A percentile compares a stretch with the other conserved stretches of the same genome.
Evolutionary conservation across 2,888 invertebrate genomes (phyloP).

Genomic region (Callimorpha dominula): DNA sequence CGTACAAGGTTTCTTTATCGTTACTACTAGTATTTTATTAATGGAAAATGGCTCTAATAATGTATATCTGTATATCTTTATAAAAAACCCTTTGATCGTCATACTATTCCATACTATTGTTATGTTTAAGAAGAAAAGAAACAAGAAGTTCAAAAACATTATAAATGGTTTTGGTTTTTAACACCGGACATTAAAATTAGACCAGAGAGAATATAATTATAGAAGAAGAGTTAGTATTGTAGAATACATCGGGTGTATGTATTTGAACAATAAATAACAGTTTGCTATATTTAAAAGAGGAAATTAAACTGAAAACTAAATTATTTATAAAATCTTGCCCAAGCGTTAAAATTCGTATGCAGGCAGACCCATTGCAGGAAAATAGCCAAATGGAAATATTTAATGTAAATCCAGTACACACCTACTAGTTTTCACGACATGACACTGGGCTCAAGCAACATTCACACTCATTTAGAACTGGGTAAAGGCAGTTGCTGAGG

Average conservation of each 20-base stretch:
- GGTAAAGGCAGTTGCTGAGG: neutral
- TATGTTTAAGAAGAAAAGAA: neutral
- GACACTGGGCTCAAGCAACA: neutral
- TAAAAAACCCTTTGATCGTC: neutral
- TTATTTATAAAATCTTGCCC: slow-evolving; percentile 5
- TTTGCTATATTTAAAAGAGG: slow-evolving; percentile 6
- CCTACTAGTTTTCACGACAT: neutral
- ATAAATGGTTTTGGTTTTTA: too few species aligned
- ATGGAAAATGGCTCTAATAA: neutral
- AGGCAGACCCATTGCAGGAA: neutral
- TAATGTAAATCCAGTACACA: neutral
- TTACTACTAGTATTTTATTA: neutral
- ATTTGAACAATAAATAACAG: neutral
- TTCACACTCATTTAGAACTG: neutral
- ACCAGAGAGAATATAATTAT: neutral
- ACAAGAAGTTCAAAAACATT: too few species aligned
- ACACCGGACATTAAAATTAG: neutral
- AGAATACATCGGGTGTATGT: neutral
- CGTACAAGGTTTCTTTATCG: slow-evolving; percentile 4
- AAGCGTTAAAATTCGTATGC: neutral
- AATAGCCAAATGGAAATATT: neutral
- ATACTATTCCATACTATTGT: neutral
- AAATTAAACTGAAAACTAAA: slow-evolving; percentile 9
- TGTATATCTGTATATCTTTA: neutral
- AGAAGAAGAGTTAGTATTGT: neutral